Conservation (phyloP, 2,888 invertebrate species). For the Lasioglossum malachurum region DNA sequence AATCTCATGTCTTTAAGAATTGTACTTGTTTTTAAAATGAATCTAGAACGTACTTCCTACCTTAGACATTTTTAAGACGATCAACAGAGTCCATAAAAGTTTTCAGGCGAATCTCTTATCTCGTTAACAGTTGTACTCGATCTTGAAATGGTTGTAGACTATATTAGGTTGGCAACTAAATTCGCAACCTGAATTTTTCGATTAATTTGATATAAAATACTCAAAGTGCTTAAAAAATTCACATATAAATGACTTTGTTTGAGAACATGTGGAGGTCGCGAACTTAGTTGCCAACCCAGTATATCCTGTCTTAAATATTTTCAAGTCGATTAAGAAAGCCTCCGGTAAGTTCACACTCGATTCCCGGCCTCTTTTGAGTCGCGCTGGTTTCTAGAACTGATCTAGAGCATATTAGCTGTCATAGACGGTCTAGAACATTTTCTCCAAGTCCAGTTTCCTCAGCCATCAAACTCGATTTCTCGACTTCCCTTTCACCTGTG, state of each 20-base stretch:
- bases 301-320: neutral
- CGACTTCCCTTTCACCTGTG: constrained; percentile 45
- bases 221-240: no score
- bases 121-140: no score
- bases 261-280: no score
- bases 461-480: neutral
- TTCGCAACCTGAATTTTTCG: no score
- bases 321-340: neutral
- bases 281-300: no score
- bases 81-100: no score
- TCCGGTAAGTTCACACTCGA: neutral
- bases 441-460: neutral
- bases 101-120: no score
- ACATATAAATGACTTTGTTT: no score
- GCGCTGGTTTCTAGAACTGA: neutral
- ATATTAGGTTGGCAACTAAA: neutral
- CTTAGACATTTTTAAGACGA: neutral
- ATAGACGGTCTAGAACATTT: neutral
- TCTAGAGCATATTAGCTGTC: neutral
- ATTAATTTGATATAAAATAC: no score
- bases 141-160: neutral
- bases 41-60: no score
- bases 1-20: no score
- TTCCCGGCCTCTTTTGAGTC: neutral
- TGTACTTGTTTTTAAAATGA: neutral